A percentile compares a stretch with the other conserved stretches of the same genome.
These are phyloP conservation scores for Rapana venosa DNA, from an alignment of 2,888 invertebrate species.

Conservation along the genomic window DNA sequence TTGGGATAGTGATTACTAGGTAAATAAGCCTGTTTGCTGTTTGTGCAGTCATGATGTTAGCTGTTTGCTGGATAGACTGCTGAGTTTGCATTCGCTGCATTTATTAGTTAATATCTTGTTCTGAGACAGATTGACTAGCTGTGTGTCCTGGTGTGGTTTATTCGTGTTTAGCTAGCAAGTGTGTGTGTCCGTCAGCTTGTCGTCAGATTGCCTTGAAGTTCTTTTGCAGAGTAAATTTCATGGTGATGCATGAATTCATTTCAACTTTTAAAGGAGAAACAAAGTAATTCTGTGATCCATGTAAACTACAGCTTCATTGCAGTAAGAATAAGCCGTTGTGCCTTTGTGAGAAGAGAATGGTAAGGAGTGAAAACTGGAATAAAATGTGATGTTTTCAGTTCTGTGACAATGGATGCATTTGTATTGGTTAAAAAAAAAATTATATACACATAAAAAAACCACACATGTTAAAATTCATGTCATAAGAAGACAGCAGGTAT, in stretches of 20 bases:
- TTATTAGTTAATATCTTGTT: background rate
- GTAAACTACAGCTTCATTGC: background rate
- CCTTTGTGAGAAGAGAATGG: no score
- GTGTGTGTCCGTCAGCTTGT: background rate
- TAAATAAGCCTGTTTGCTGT: slow-evolving; percentile 46
- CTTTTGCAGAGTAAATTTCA: background rate
- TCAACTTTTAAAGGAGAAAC: background rate
- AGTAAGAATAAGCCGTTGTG: background rate
- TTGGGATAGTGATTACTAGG: slow-evolving; percentile 65
- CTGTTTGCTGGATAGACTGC: slow-evolving; percentile 10
- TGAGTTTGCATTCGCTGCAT: slow-evolving; percentile 27
- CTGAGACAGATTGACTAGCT: background rate
- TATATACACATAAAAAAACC: no score
- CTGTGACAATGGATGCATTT: no score
- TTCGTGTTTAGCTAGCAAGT: background rate
- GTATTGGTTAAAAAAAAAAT: no score
- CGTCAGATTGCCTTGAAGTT: background rate
- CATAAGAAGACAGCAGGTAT: no score
- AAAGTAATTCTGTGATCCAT: no score
- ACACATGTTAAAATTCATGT: no score
- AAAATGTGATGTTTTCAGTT: no score
- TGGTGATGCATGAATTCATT: background rate
- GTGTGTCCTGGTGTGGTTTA: background rate
- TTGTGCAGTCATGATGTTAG: background rate
- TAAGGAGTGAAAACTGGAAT: no score